Evolutionary conservation across 1,140 invertebrate species (phyloP).

Genomic region (Aethina tumida): DNA sequence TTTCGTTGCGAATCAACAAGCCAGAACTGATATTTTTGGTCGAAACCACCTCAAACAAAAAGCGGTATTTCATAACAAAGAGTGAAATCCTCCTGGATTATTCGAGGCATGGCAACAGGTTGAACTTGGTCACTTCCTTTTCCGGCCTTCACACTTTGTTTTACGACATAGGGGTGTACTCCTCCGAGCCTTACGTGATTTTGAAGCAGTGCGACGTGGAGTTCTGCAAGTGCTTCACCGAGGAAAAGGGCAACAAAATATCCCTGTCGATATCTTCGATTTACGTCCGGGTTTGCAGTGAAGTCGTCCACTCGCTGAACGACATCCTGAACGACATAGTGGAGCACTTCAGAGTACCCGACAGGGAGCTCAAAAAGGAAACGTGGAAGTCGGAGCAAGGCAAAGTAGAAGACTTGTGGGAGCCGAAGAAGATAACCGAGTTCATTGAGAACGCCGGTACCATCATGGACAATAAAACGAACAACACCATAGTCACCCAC

Average conservation of each 20-base stretch:
- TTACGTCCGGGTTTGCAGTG: slow-evolving; percentile 62
- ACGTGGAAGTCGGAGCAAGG: slow-evolving; percentile 23
- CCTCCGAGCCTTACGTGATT: slow-evolving; percentile 42
- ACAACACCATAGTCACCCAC: slow-evolving; percentile 12
- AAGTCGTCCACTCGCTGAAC: slow-evolving; percentile 54
- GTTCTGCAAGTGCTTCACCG: slow-evolving; percentile 51
- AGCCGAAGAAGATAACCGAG: slow-evolving; percentile 49
- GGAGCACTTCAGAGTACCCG: slow-evolving; percentile 42
- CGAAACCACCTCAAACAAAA: slow-evolving; percentile 53
- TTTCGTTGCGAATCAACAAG: slow-evolving; percentile 61
- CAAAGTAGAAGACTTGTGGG: slow-evolving; percentile 58
- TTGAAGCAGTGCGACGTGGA: slow-evolving; percentile 65
- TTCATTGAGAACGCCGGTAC: slow-evolving; percentile 8
- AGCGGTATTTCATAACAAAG: slow-evolving; percentile 62
- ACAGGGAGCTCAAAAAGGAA: slow-evolving; percentile 34
- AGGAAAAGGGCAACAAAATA: slow-evolving; percentile 53
- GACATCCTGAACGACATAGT: slow-evolving; percentile 47
- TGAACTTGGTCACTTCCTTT: slow-evolving; percentile 52
- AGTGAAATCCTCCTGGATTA: slow-evolving; percentile 67
- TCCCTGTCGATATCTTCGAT: slow-evolving; percentile 51
- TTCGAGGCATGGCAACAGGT: slow-evolving; percentile 52
- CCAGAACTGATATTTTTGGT: slow-evolving; percentile 72
- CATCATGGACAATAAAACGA: slow-evolving; percentile 8
- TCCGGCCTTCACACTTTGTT: slow-evolving; percentile 59
- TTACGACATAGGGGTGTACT: slow-evolving; percentile 37